These are phyloP conservation scores for Mythimna lalbum DNA, from an alignment of 2,888 invertebrate species.

Conservation along the genomic window DNA sequence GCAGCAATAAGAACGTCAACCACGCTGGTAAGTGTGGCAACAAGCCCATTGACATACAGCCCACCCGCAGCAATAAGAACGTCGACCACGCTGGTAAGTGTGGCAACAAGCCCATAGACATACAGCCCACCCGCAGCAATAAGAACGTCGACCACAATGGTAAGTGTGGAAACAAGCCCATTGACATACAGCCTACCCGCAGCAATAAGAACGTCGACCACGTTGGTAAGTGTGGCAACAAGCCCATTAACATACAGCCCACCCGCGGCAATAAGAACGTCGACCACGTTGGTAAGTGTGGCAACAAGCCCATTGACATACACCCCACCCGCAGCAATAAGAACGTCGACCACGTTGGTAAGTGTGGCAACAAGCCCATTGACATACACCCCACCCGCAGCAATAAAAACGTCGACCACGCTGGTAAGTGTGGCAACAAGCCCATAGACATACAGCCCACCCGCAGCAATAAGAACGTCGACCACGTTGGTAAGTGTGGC, in stretches of 20 bases:
- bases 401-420: slow-evolving; percentile 60
- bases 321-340: slow-evolving; percentile 62
- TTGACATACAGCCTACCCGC: slow-evolving; percentile 79
- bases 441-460: slow-evolving; percentile 82
- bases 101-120: slow-evolving; percentile 79
- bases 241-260: slow-evolving; percentile 83
- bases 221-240: slow-evolving; percentile 75
- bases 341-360: slow-evolving; percentile 72
- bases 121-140: slow-evolving; percentile 65
- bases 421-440: slow-evolving; percentile 78
- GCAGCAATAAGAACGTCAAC: slow-evolving; percentile 55
- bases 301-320: slow-evolving; percentile 86
- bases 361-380: slow-evolving; percentile 80
- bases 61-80: slow-evolving; percentile 18
- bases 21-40: slow-evolving; percentile 69
- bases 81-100: slow-evolving; percentile 61
- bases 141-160: slow-evolving; percentile 68
- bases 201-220: slow-evolving; percentile 62
- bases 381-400: slow-evolving; percentile 76
- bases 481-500: slow-evolving; percentile 69
- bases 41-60: slow-evolving; percentile 77
- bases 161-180: slow-evolving; percentile 79
- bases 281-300: slow-evolving; percentile 71
- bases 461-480: slow-evolving; percentile 53
- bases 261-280: slow-evolving; percentile 47